These are phyloP conservation scores for Vanessa cardui DNA, from an alignment of 2,888 invertebrate genomes.

Conservation along the genomic window DNA sequence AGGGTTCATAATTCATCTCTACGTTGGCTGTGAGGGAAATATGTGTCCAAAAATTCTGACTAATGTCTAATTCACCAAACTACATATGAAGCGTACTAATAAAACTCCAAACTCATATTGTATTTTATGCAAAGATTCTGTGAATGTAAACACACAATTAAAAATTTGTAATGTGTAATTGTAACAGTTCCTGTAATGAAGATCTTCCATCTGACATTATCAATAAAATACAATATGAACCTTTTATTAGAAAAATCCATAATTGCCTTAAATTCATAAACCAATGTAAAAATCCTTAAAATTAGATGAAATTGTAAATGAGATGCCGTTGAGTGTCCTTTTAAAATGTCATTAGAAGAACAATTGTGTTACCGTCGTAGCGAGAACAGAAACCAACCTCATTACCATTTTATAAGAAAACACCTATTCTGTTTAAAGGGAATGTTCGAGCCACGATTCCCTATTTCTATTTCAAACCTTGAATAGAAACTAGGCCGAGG, in stretches of 20 bases:
- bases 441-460: slow-evolving; percentile 14
- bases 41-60: no score
- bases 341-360: slow-evolving; percentile 45
- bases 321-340: slow-evolving; percentile 38
- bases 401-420: slow-evolving; percentile 42
- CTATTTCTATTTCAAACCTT: slow-evolving; percentile 16
- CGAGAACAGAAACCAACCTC: slow-evolving; percentile 38
- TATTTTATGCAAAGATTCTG: no score
- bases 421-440: slow-evolving; percentile 42
- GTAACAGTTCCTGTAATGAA: no score
- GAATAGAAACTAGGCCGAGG: slow-evolving; percentile 25
- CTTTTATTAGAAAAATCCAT: background rate
- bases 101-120: no score
- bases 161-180: no score
- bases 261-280: slow-evolving; percentile 11
- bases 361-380: slow-evolving; percentile 45
- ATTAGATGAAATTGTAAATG: slow-evolving; percentile 9
- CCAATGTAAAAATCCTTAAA: background rate
- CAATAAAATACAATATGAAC: background rate
- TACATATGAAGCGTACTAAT: no score
- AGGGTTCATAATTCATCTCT: no score
- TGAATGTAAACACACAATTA: no score
- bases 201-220: no score
- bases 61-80: no score
- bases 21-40: no score